Base-by-base conservation (phyloP, 2,888 invertebrate genomes). In the Andrena bucephala region DNA sequence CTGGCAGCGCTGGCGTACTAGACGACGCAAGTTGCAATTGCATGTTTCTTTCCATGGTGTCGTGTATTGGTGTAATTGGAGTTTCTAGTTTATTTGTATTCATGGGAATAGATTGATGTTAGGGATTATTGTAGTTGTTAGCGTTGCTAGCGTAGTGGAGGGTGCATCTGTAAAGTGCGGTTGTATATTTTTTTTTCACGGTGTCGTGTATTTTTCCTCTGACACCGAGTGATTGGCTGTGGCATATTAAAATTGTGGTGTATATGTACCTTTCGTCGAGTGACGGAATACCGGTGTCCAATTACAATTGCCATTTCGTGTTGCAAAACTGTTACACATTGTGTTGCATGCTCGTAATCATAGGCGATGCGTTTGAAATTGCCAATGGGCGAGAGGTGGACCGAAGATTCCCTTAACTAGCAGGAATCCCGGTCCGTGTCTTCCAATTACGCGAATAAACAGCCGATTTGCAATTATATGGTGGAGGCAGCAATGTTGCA, bases 311-410 rank as follows among this genome's bases (percentile, higher is more conserved):
- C 77, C 69, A 76, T 79, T 79, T 79, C 57, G 63, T 27, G 36
- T 69, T 75, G 36, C 60, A 16, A 16, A 7, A 50, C 24, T 36
- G 60, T 70, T 66, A 67, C 60, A 71, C 42, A 71, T 71, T 52
- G 24, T 27, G 54, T 77, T 71, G 80, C 78, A 78, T 78, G 78
- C 16, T 52, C 77, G 31, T 78, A 78, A 78, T 78, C 63, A 57
- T 29, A 62, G 60, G 42, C 29, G 80, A 78, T 67, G 78, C 50
- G 54, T 57, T 48, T 27, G 78, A 50, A 81, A 81, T 81, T 81
- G 36, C 67, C 20, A 33, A 31, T 36, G 16, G 60, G 13, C 10
- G 27, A 54, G 59, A 52, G 52, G 29, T 48, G 48, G 36, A 7
- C n/a, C 59, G 69, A 70, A 62, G 69, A 81, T 73, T 57, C 54